phyloP scores from a whole-genome alignment of 1,140 invertebrate species.

The Elysia chlorotica region DNA sequence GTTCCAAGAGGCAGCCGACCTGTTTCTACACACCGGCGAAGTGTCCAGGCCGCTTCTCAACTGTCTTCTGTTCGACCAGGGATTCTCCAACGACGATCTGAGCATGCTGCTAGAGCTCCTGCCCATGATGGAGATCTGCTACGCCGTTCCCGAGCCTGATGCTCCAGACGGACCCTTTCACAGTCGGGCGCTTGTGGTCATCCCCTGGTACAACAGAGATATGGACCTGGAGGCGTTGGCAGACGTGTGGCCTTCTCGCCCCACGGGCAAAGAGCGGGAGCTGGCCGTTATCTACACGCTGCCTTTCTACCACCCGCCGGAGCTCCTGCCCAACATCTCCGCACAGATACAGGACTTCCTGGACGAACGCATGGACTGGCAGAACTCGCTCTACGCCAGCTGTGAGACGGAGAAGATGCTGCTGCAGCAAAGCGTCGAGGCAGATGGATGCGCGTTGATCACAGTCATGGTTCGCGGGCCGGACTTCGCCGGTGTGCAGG shows the following conservation, averaged over 20 bases:
- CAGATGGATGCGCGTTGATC: not conserved
- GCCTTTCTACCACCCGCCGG: conserved; percentile 39
- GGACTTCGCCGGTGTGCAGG: conserved; percentile 24
- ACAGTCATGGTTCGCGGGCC: conserved; percentile 25
- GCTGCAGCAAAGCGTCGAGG: conserved; percentile 19
- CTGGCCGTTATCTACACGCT: conserved; percentile 38
- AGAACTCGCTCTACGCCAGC: conserved; percentile 44
- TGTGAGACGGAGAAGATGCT: conserved; percentile 43
- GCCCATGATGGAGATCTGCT: conserved; percentile 50
- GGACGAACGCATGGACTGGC: conserved; percentile 50
- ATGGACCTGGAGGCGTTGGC: conserved; percentile 25
- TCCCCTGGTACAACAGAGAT: conserved; percentile 56
- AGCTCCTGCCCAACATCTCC: conserved; percentile 46
- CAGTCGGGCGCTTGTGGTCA: conserved; percentile 46
- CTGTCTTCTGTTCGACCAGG: conserved; percentile 54
- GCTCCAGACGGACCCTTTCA: conserved; percentile 37
- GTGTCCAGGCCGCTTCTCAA: conserved; percentile 55
- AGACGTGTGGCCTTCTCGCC: conserved; percentile 41
- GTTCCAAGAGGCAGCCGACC: conserved; percentile 37
- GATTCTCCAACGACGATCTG: conserved; percentile 38
- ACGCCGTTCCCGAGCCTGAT: conserved; percentile 52
- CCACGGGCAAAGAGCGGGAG: conserved; percentile 27
- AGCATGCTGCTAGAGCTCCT: conserved; percentile 49
- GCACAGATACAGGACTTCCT: conserved; percentile 47
- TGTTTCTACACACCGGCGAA: conserved; percentile 48